Conservation (phyloP, 2,113 vertebrate species). For the Thryonomys swinderianus region DNA sequence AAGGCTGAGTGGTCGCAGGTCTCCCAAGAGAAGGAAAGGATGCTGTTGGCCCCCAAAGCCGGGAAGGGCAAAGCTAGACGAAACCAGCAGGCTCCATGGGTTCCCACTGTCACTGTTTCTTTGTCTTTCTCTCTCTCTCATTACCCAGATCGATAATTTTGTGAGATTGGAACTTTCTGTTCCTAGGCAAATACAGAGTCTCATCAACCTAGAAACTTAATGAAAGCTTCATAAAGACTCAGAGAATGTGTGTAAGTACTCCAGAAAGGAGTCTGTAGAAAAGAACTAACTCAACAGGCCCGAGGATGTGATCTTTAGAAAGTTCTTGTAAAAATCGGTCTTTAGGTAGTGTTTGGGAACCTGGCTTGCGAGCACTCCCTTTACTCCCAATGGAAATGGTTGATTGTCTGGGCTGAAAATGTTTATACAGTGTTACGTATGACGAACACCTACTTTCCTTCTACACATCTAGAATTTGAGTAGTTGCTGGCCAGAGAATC, state of each 20-base stretch:
- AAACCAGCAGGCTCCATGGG: background rate
- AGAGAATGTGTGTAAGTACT: background rate
- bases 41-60: background rate
- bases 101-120: fast-evolving
- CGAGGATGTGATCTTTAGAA: background rate
- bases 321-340: background rate
- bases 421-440: background rate
- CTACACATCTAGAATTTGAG: background rate
- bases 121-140: background rate
- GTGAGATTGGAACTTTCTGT: background rate
- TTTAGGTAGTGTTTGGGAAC: too few relatives aligned
- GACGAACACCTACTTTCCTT: background rate
- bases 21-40: background rate
- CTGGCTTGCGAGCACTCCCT: background rate
- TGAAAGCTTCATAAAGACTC: background rate
- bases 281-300: background rate
- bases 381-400: background rate
- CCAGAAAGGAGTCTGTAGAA: background rate
- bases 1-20: background rate
- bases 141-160: background rate
- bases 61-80: background rate
- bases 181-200: background rate
- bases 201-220: background rate
- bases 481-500: background rate
- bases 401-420: background rate